These are phyloP conservation scores for Acanthochromis polyacanthus DNA, from an alignment of 2,113 vertebrate genomes.

Conservation along the genomic window DNA sequence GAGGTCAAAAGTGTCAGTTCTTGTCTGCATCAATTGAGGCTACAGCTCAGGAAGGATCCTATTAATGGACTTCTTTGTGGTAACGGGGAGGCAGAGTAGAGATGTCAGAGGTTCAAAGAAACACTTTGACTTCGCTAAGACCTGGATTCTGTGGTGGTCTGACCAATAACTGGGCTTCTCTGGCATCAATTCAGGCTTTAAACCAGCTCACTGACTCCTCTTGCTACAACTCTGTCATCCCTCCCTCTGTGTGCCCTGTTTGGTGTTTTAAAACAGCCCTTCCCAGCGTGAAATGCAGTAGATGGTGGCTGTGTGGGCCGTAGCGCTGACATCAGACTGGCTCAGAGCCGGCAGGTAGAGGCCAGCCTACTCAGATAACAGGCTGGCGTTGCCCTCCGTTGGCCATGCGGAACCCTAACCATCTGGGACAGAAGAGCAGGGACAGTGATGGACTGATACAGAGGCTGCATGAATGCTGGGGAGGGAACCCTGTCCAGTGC, in stretches of 20 bases:
- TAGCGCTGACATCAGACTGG: constrained; percentile 17
- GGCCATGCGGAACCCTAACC: constrained; percentile 82
- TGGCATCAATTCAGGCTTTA: background rate
- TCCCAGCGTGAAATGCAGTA: background rate
- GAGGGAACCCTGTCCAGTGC: constrained; percentile 17
- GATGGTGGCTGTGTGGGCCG: constrained; percentile 12
- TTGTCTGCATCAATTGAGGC: constrained; percentile 3
- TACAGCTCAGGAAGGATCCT: constrained; percentile 14
- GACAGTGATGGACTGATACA: constrained; percentile 58
- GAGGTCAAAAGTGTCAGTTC: background rate
- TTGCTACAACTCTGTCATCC: background rate
- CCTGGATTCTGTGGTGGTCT: constrained; percentile 4
- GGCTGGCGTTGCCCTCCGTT: constrained; percentile 50
- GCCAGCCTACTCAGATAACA: constrained; percentile 67
- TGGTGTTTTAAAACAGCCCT: background rate
- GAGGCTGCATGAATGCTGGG: background rate
- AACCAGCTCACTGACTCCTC: background rate
- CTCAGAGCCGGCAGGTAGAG: constrained; percentile 42
- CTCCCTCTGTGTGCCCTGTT: background rate
- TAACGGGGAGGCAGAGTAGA: background rate
- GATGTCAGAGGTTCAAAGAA: constrained; percentile 26
- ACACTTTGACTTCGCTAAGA: constrained; percentile 9
- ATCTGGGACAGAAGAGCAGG: constrained; percentile 74
- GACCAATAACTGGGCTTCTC: background rate
- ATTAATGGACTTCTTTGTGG: constrained; percentile 28